Conservation (phyloP, 2,797 vertebrate species). For the Danio albolineatus region DNA sequence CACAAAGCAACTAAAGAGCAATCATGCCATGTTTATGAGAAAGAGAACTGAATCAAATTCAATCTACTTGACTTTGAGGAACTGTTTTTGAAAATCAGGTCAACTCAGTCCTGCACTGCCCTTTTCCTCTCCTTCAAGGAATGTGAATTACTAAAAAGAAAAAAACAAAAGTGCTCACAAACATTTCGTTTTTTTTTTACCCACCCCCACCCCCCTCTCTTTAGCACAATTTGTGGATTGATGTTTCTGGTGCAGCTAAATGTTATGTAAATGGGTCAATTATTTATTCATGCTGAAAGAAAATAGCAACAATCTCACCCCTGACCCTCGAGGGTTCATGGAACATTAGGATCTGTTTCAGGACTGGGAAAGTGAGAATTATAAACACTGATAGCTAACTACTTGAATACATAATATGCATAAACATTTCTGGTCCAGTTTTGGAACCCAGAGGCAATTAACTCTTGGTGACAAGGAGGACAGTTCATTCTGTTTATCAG, state of each 20-base stretch:
- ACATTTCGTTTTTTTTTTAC: constrained; percentile 7
- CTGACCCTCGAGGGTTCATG: constrained; percentile 51
- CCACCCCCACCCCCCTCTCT: neutral
- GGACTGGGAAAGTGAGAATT: constrained; percentile 40
- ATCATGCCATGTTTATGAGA: no score
- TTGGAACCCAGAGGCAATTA: constrained; percentile 55
- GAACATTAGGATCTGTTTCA: constrained; percentile 53
- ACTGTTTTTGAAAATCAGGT: constrained; percentile 10
- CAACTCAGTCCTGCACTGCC: neutral
- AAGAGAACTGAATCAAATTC: neutral
- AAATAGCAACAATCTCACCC: constrained; percentile 58
- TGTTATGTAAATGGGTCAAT: constrained; percentile 65
- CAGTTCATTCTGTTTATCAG: constrained; percentile 57
- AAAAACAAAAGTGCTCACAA: constrained; percentile 26
- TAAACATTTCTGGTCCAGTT: constrained; percentile 39
- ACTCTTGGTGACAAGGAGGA: constrained; percentile 31
- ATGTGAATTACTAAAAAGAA: constrained; percentile 1
- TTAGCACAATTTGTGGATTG: constrained; percentile 43
- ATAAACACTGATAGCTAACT: constrained; percentile 44
- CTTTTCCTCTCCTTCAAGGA: constrained; percentile 29
- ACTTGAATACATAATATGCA: constrained; percentile 44
- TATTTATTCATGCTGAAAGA: constrained; percentile 60
- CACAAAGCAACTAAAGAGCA: no score
- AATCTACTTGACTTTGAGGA: neutral
- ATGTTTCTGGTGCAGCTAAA: constrained; percentile 62